Percentiles rank a stretch among this genome's conserved stretches.
phyloP scores from a whole-genome alignment of 2,113 vertebrate species.

The Pontoporia blainvillei region DNA sequence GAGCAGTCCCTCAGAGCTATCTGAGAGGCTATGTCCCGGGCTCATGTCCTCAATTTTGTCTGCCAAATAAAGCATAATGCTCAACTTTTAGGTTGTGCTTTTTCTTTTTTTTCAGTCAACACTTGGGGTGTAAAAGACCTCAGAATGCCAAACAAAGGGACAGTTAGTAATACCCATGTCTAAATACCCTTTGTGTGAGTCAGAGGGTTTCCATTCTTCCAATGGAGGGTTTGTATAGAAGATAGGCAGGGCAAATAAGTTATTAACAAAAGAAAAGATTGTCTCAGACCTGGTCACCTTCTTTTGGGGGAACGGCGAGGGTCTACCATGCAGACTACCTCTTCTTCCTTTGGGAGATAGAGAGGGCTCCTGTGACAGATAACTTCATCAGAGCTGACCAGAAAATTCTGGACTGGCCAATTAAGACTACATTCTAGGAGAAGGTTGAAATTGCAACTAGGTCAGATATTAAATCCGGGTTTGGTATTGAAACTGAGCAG shows the following conservation, averaged over 20 bases:
- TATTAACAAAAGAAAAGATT: neutral
- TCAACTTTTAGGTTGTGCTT: neutral
- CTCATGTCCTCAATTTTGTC: neutral
- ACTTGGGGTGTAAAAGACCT: neutral
- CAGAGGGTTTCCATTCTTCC: neutral
- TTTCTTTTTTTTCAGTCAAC: neutral
- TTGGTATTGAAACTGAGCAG: neutral
- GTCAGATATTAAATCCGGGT: neutral
- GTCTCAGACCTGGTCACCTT: neutral
- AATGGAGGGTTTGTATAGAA: neutral
- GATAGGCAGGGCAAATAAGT: neutral
- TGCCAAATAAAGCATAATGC: neutral
- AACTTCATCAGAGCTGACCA: neutral
- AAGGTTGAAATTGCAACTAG: neutral
- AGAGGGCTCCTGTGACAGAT: rapidly evolving
- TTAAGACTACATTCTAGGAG: neutral
- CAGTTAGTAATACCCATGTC: neutral
- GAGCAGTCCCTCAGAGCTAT: neutral
- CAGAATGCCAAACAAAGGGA: neutral
- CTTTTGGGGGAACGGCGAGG: neutral
- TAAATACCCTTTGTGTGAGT: neutral
- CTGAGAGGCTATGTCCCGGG: neutral
- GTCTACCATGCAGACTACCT: neutral
- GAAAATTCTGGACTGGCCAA: neutral
- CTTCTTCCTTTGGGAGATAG: neutral